Evolutionary conservation across 2,113 vertebrate species (phyloP).

Genomic region (Dromaius novaehollandiae): DNA sequence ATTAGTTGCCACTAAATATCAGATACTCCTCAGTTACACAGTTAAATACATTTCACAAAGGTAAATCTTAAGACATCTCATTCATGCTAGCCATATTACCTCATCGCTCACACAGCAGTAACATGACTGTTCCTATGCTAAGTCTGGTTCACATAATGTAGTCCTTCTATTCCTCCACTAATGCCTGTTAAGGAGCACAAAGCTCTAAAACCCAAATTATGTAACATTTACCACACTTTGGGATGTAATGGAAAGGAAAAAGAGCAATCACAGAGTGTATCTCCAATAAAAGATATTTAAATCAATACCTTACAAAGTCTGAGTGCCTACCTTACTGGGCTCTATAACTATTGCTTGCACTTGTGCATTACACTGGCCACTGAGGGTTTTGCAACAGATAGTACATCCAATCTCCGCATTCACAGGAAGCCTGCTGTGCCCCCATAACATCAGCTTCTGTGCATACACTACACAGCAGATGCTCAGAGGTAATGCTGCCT

Average conservation of each 20-base stretch:
- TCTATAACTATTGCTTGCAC: not conserved
- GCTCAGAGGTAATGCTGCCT: rapidly evolving
- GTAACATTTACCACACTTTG: not conserved
- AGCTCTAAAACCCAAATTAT: not conserved
- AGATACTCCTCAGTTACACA: not conserved
- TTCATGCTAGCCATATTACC: not conserved
- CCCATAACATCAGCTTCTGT: not conserved
- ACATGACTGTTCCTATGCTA: not conserved
- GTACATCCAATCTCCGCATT: not conserved
- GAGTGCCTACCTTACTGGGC: not conserved
- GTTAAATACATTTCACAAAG: not conserved
- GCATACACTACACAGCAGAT: not conserved
- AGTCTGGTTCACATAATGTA: not conserved
- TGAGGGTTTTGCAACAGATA: not conserved
- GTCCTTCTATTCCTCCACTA: not conserved
- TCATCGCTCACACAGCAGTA: not conserved
- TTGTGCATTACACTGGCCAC: not conserved
- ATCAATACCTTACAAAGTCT: not conserved
- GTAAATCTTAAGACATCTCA: not conserved
- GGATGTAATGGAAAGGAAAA: not conserved
- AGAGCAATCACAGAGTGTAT: not conserved
- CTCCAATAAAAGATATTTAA: not conserved
- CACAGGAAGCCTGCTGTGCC: not conserved
- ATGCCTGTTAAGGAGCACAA: not conserved
- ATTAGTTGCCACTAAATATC: not conserved